Evolutionary conservation across 1,140 invertebrate genomes (phyloP).

Genomic region (Papilio polyxenes): DNA sequence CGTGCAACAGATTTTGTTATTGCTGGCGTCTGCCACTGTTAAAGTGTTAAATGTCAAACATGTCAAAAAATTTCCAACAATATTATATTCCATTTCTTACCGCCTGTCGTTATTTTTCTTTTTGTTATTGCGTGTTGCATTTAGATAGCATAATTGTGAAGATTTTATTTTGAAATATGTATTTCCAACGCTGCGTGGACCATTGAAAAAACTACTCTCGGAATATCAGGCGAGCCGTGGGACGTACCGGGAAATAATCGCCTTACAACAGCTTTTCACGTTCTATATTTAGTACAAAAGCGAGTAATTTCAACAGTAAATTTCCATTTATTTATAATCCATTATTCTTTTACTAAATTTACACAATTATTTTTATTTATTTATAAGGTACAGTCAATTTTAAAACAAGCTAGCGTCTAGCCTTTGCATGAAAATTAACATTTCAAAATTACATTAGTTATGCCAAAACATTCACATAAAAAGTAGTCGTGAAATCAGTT

Average conservation of each 20-base stretch:
- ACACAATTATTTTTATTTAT: neutral
- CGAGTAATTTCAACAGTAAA: neutral
- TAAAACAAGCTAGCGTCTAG: neutral
- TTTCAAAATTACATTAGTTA: too few species aligned
- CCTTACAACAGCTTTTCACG: slow-evolving; percentile 24
- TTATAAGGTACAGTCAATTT: neutral
- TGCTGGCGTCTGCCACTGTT: too few species aligned
- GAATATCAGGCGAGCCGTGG: slow-evolving; percentile 6
- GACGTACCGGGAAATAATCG: slow-evolving; percentile 17
- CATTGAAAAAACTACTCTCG: neutral
- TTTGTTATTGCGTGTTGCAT: neutral
- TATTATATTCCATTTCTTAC: too few species aligned
- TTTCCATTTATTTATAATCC: slow-evolving; percentile 3
- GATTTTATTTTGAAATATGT: neutral
- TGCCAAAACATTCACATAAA: too few species aligned
- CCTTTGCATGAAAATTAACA: too few species aligned
- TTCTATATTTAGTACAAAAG: slow-evolving; percentile 25
- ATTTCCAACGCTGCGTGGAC: slow-evolving; percentile 1
- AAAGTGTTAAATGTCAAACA: too few species aligned
- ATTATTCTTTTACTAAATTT: neutral
- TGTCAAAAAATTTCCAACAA: too few species aligned
- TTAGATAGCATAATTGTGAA: neutral
- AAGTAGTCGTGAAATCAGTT: too few species aligned
- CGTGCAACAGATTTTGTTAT: too few species aligned
- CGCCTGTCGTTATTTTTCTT: too few species aligned